Base-by-base conservation (phyloP, 2,888 invertebrate species). In the Anodontia alba region DNA sequence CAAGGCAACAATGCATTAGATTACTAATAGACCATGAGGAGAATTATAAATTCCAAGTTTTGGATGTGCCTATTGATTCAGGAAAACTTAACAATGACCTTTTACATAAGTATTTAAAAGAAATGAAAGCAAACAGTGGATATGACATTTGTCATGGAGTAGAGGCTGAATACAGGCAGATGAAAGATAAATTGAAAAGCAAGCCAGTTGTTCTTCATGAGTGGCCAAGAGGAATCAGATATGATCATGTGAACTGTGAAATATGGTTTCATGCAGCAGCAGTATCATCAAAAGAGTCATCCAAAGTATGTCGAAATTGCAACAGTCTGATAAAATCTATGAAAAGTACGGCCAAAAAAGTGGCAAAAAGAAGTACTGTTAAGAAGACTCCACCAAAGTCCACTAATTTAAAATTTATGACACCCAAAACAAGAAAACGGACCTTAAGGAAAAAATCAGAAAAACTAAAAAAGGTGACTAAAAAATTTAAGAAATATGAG, bases 1-100 rank as follows among this genome's bases (percentile, higher is more conserved):
- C 57, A 23, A 57, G 29, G 17, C 23, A 57, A 20, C 26, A 57
- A 57, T 57, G 8, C 29, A 29, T 57, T 29, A 23, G 57, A 29
- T 29, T 57, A 57, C 57, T 57, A 10, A 57, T 57, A 7, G 57
- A 57, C 5, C 57, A 57, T 57, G 57, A 57, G 17, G 57, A 57
- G 17, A 57, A 57, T 29, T 57, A 26, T 29, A 57, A 57, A 29
- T 57, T 57, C 17, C 57, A 57, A 57, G 57, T 57, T 57, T 20
- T 57, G 17, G 57, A 57, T 57, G 57, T 26, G 23, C 5, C 57
- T 3, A 2, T 57, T 26, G 57, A 57, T 29, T 29, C 57, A 5
- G 57, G 57, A 23, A 57, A 57, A 26, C 29, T 57, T 10, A 57
- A 23, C 7, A 10, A 26, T 10, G 29, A 3, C 7, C 5, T 57